phyloP scores from a whole-genome alignment of 1,140 invertebrate species.

The Aphaenogaster floridana region DNA sequence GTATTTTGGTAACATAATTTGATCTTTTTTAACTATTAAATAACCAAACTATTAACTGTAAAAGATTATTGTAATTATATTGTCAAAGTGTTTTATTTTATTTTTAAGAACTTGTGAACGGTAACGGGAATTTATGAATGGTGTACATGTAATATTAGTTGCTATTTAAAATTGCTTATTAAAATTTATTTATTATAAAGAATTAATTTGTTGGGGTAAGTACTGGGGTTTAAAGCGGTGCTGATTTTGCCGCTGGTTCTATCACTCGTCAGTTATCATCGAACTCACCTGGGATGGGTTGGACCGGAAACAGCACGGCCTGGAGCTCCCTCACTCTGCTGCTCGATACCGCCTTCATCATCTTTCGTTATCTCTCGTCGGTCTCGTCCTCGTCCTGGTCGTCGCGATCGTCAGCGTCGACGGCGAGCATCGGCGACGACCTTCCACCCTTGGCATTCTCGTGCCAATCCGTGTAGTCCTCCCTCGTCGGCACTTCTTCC shows the following conservation, averaged over 20 bases:
- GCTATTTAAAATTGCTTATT: not conserved
- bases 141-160: not conserved
- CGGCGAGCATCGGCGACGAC: not conserved
- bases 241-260: not conserved
- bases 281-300: slow-evolving; percentile 82
- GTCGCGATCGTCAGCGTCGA: slow-evolving; percentile 33
- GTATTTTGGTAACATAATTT: too few relatives aligned
- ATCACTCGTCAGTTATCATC: not conserved
- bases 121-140: too few relatives aligned
- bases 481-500: slow-evolving; percentile 4
- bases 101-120: too few relatives aligned
- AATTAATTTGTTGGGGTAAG: slow-evolving; percentile 10
- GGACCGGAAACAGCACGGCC: slow-evolving; percentile 88
- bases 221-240: too few relatives aligned
- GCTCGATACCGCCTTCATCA: slow-evolving; percentile 66
- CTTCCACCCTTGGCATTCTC: not conserved
- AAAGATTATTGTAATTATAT: too few relatives aligned
- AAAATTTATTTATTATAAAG: slow-evolving; percentile 5
- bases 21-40: too few relatives aligned
- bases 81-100: too few relatives aligned
- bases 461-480: slow-evolving; percentile 36
- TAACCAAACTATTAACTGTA: too few relatives aligned
- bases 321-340: slow-evolving; percentile 88
- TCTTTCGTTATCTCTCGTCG: slow-evolving; percentile 71
- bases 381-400: slow-evolving; percentile 40